Evolutionary conservation across 2,797 vertebrate species (phyloP), one percentile per base, ranked within the genome.

Genomic region (Scomberomorus guttatus): DNA sequence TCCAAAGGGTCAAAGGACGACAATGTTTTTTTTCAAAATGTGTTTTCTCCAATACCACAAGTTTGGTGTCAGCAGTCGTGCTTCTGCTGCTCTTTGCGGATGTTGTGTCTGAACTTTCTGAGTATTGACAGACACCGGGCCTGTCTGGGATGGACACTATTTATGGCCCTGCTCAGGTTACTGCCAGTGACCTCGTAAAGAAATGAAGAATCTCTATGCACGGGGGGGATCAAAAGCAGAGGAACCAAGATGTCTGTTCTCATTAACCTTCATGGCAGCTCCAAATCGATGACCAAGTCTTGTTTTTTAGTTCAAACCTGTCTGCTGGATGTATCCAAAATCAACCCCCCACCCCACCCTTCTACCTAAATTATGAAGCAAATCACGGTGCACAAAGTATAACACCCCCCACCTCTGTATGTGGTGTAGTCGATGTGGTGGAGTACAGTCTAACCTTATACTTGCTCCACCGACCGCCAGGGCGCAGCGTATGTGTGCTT

Each of bases 121-220:
- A 66, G 72, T 90, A 91, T 94, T 93, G 92, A 93, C 92, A 91
- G 87, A 87, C 87, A 88, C 88, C 72, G 79, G 82, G 87, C 80
- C 87, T 84, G 90, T 92, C 91, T 92, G 83, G 85, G 51, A 81
- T 92, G 90, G 88, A 92, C 88, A 90, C 90, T 93, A 93, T 94
- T 94, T 94, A 91, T 94, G 93, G 89, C 84, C 82, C 87, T 77
- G 84, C 89, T 94, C 86, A 56, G 90, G 89, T 94, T 94, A 92
- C 93, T 80, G 89, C 84, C 79, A 37, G 79, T 93, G 92, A 92
- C 93, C 93, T 93, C 88, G 75, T 91, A 90, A 94, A 91, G 85
- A 92, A 92, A 90, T 90, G 66, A 90, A 92, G 88, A 79, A 88
- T 90, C 83, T 92, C 82, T 73, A 46, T 81, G 81, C 78, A 61